phyloP scores from a whole-genome alignment of 2,797 vertebrate genomes.

The Sebastes minor region DNA sequence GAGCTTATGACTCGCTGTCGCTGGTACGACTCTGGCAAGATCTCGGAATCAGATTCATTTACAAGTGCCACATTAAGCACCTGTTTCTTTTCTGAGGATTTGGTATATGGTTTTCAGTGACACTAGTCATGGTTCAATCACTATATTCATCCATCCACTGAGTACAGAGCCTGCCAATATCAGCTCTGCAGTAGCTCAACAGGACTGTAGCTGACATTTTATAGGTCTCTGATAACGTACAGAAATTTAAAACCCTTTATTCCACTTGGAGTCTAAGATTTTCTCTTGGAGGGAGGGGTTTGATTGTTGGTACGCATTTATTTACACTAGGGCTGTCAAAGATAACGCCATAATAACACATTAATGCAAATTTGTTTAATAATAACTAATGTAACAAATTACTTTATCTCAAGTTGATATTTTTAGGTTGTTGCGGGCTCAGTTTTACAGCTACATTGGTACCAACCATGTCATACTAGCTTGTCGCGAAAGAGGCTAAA shows the following conservation, averaged over 20 bases:
- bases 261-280: neutral
- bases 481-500: too few relatives aligned
- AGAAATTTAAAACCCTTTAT: neutral
- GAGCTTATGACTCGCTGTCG: slow-evolving; percentile 29
- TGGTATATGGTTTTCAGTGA: slow-evolving; percentile 3
- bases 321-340: neutral
- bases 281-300: neutral
- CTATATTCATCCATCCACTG: neutral
- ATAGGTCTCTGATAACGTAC: neutral
- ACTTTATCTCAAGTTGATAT: too few relatives aligned
- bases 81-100: slow-evolving; percentile 22
- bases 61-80: slow-evolving; percentile 19
- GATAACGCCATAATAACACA: too few relatives aligned
- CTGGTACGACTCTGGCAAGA: slow-evolving; percentile 39
- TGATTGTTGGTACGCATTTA: neutral
- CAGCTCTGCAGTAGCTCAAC: neutral
- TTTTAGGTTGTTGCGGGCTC: too few relatives aligned
- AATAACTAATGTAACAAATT: too few relatives aligned
- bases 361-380: too few relatives aligned
- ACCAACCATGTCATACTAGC: too few relatives aligned
- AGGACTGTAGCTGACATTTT: neutral
- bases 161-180: neutral
- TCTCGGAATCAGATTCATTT: slow-evolving; percentile 34
- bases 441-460: too few relatives aligned
- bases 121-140: neutral